These are phyloP conservation scores for Trachelus troglodyta DNA, from an alignment of 2,888 invertebrate species.

Conservation along the genomic window DNA sequence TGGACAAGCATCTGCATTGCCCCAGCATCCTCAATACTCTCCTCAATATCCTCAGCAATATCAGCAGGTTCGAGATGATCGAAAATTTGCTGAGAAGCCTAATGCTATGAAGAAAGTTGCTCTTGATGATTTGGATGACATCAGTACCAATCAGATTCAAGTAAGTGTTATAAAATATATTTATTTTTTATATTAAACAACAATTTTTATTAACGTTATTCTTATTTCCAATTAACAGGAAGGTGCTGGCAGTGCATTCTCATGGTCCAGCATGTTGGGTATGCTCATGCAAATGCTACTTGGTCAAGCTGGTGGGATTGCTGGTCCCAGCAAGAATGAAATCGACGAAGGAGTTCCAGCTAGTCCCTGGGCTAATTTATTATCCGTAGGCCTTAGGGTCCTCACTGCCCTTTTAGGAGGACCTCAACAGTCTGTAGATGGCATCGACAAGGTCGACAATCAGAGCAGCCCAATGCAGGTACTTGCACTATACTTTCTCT, in stretches of 20 bases:
- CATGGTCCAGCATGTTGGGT: constrained; percentile 89
- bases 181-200: background rate
- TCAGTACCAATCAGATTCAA: constrained; percentile 83
- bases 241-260: constrained; percentile 77
- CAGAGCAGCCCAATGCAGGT: constrained; percentile 89
- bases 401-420: constrained; percentile 85
- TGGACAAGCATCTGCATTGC: constrained; percentile 55
- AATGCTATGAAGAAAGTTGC: constrained; percentile 90
- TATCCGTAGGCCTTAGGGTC: constrained; percentile 88
- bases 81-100: constrained; percentile 90
- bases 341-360: constrained; percentile 74
- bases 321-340: constrained; percentile 86
- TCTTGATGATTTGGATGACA: constrained; percentile 83
- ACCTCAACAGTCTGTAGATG: constrained; percentile 77
- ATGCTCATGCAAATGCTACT: constrained; percentile 91
- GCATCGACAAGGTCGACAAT: constrained; percentile 92
- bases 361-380: constrained; percentile 89
- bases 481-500: constrained; percentile 40
- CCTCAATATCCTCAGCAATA: constrained; percentile 55
- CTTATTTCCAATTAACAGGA: constrained; percentile 42
- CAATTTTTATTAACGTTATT: background rate
- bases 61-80: constrained; percentile 70
- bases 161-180: constrained; percentile 44
- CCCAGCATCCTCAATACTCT: constrained; percentile 60
- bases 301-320: constrained; percentile 72